Evolutionary conservation across 1,140 invertebrate genomes (phyloP).

Genomic region (Potamilus streckersoni): DNA sequence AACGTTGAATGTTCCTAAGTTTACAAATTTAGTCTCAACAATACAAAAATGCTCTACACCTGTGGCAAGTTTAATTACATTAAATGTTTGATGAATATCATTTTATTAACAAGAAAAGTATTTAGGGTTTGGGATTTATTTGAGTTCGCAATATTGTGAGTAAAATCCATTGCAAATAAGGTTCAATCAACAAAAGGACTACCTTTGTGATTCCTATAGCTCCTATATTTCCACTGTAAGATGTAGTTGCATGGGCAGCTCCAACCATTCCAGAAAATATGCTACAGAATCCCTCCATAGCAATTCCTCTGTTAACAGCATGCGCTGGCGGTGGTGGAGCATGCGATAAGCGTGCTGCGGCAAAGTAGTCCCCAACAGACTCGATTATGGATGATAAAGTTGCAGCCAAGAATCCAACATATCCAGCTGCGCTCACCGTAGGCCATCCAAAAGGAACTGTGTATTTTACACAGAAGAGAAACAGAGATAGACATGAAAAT

Average conservation of each 20-base stretch:
- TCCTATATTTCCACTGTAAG: conserved; percentile 85
- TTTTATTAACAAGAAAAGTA: too few species aligned
- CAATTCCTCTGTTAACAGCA: conserved; percentile 79
- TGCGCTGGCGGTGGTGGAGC: conserved; percentile 85
- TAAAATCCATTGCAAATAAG: too few species aligned
- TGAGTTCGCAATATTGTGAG: too few species aligned
- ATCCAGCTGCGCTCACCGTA: conserved; percentile 78
- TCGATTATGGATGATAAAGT: conserved; percentile 87
- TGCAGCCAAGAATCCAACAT: conserved; percentile 86
- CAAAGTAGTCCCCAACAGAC: conserved; percentile 90
- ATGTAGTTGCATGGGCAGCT: conserved; percentile 85
- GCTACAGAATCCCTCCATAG: conserved; percentile 86
- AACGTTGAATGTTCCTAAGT: too few species aligned
- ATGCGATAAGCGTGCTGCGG: conserved; percentile 81
- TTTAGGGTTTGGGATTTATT: too few species aligned
- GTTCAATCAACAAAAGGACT: not conserved
- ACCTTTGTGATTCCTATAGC: conserved; percentile 81
- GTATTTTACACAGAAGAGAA: too few species aligned
- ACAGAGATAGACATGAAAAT: too few species aligned
- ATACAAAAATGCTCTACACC: too few species aligned
- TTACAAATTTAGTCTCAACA: too few species aligned
- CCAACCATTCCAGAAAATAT: conserved; percentile 86
- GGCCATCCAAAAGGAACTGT: conserved; percentile 73
- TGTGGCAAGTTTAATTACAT: too few species aligned
- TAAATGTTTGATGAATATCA: too few species aligned